Percentiles rank a stretch among this genome's conserved stretches.
phyloP scores from a whole-genome alignment of 2,113 vertebrate genomes.

The Copsychus sechellarum region DNA sequence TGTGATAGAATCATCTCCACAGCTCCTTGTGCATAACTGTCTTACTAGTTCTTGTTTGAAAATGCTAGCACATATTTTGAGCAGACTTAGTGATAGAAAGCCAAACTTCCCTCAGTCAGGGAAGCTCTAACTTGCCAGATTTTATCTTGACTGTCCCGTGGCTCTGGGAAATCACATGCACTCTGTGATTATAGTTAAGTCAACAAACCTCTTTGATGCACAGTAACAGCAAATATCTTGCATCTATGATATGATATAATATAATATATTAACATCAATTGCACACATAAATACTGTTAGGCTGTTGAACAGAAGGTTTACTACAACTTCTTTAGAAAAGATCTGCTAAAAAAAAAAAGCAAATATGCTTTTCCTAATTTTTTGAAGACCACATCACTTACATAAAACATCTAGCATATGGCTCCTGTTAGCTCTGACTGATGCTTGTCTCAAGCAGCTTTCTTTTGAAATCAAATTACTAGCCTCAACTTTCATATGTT shows the following conservation, averaged over 20 bases:
- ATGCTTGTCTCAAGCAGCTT: conserved; percentile 31
- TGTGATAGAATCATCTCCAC: conserved; percentile 11
- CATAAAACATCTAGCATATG: background rate
- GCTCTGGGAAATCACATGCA: background rate
- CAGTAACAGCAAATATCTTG: background rate
- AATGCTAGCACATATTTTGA: background rate
- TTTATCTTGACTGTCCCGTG: conserved; percentile 21
- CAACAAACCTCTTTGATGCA: background rate
- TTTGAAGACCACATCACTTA: conserved; percentile 16
- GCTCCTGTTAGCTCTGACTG: conserved; percentile 35
- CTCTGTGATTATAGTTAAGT: background rate
- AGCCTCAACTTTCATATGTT: conserved; percentile 60
- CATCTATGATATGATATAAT: background rate
- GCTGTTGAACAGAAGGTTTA: conserved; percentile 22
- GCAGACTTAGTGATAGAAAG: background rate
- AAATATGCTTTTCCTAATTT: background rate
- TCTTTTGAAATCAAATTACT: conserved; percentile 62
- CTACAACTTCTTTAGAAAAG: background rate
- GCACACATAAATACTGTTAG: background rate
- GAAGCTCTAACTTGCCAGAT: background rate
- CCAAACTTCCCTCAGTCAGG: background rate
- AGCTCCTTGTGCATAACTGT: background rate
- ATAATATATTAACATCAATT: conserved; percentile 39
- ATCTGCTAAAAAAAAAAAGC: background rate
- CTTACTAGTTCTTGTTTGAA: background rate